phyloP scores from a whole-genome alignment of 1,140 invertebrate genomes.

The Mizuhopecten yessoensis region DNA sequence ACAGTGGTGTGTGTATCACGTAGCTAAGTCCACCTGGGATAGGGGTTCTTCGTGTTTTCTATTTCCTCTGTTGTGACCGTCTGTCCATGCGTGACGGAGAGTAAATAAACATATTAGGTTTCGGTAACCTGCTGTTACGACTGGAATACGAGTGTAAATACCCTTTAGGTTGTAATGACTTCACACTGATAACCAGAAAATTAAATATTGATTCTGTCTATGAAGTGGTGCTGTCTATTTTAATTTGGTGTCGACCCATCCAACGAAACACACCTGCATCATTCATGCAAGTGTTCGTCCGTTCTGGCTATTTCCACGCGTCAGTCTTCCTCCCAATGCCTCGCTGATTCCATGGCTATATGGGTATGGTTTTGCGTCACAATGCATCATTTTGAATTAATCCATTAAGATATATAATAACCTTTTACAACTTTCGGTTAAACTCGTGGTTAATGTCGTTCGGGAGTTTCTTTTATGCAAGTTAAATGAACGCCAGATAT shows the following conservation, averaged over 20 bases:
- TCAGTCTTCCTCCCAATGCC: neutral
- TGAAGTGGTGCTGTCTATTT: conserved; percentile 25
- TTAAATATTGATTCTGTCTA: conserved; percentile 30
- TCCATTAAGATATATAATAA: too few species aligned
- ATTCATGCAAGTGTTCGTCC: conserved; percentile 7
- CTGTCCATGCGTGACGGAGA: neutral
- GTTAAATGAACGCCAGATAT: too few species aligned
- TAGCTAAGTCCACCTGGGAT: conserved; percentile 7
- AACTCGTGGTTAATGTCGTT: too few species aligned
- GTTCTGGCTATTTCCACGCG: neutral
- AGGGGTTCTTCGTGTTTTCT: neutral
- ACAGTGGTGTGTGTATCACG: neutral
- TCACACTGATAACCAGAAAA: conserved; percentile 8
- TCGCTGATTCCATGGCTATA: neutral
- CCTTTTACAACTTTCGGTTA: too few species aligned
- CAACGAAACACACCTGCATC: conserved; percentile 17
- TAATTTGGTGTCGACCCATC: conserved; percentile 15
- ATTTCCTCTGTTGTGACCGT: neutral
- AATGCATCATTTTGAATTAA: too few species aligned
- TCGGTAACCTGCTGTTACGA: conserved; percentile 22
- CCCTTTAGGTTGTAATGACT: conserved; percentile 11
- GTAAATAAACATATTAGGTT: conserved; percentile 40
- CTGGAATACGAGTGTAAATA: conserved; percentile 33
- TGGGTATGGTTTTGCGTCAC: too few species aligned
- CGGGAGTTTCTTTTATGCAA: too few species aligned